Base-by-base conservation (phyloP, 2,113 vertebrate genomes). In the Leucoraja erinaceus region DNA sequence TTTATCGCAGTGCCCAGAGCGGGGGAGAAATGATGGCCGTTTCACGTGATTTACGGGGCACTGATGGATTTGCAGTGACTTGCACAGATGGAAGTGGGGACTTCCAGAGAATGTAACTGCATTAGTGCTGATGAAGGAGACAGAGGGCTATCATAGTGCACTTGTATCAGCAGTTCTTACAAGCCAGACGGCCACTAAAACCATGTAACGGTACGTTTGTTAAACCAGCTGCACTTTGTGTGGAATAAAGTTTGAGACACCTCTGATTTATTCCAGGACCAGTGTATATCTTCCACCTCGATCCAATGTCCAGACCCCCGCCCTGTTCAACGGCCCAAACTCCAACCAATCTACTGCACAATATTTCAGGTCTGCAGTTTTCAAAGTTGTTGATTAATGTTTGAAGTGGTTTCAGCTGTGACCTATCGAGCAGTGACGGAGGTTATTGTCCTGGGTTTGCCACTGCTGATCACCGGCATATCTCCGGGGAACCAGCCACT, bases 211-310 rank as follows among this genome's bases (percentile, higher is more conserved):
- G 38, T 47, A 88, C 31, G 59, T 31, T 88, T 88, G 83, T 63
- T 88, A 63, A 88, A 63, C n/a, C 83, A 88, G 28, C 83, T 88
- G 83, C 59, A 88, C 63, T 88, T 63, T 88, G 83, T 31, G n/a
- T 63, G 59, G 83, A 66, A 88, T 88, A 18, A 88, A 88, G 59
- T 31, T 63, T 6, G 28, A 88, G 59, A 63, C 12, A 88, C 63
- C 8, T 6, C 59, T 88, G 59, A 88, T 63, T 63, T 63, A 63
- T 66, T 28, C 59, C n/a, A 33, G 63, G 83, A n/a, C 59, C 63
- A 7, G 5, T 31, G 7, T 88, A 63, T 61, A 88, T 66, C 56
- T 22, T 14, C 56, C 25, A 56, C 11, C 11, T n/a, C 31, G 83
- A 66, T 66, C n/a, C 28, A 88, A 31, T 16, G 59, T 4, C n/a